Evolutionary conservation across 2,113 vertebrate species (phyloP), one percentile per base, ranked within the genome.

Genomic region (Henicopernis longicauda): DNA sequence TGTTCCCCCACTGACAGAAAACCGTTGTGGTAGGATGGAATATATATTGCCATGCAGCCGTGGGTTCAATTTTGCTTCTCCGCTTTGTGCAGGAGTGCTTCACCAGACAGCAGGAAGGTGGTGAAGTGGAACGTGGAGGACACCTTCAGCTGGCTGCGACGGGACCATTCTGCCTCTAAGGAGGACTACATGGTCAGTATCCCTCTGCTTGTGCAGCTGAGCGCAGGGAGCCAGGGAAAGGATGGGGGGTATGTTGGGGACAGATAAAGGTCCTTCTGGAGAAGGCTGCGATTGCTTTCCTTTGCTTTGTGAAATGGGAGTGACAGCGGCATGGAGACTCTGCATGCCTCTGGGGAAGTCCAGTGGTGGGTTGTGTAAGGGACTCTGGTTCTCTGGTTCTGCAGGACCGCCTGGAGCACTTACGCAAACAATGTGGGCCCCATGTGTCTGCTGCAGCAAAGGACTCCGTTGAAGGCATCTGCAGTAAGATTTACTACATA

Each of bases 51-150:
- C 1, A 0, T 23, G 38, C n/a, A 36, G 34, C 23, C 0, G 0
- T 59, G 42, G 82, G 23, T 63, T 78, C 32, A 38, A 34, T 59
- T 32, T 34, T 59, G 7, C 54, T 45, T 66, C 25, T 63, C 66
- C 4, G 1, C 62, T 25, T 44, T 22, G 15, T 84, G 66, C 97
- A 99, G 99, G 98, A 99, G 99, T 27, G 99, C 99, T 13, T 99
- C 99, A 74, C 99, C 99, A 6, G 99, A 99, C 95, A 99, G 99
- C 97, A 98, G 99, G 90, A 99, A 99, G 94, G 99, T 99, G 90
- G 99, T 99, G 94, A 99, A 99, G 86, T 99, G 99, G 99, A 99
- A 99, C 0, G 99, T 99, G 59, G 99, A 99, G 85, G 99, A 99
- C 96, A 99, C 99, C 11, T 99, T 99, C 98, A 99, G 98, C 98